Percentiles rank a stretch among this genome's conserved stretches.
Conservation (phyloP, 2,113 vertebrate genomes). For the Lagopus leucura region DNA sequence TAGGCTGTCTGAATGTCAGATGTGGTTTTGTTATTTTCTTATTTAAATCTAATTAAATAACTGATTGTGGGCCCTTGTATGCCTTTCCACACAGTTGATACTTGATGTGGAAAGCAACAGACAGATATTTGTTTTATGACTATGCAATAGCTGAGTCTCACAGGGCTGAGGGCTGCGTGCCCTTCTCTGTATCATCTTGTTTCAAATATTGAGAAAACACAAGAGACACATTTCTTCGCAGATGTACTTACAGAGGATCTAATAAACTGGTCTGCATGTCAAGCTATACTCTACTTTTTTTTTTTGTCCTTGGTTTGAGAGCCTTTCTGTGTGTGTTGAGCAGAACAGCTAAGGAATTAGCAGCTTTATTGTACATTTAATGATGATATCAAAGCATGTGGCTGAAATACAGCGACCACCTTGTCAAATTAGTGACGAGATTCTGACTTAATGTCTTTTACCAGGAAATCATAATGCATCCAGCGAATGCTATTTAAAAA, state of each 20-base stretch:
- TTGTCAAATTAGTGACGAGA: not conserved
- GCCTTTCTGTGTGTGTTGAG: not conserved
- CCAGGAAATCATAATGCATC: not conserved
- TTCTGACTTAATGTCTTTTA: not conserved
- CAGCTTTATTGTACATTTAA: not conserved
- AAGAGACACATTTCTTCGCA: conserved; percentile 37
- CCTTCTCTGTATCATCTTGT: conserved; percentile 10
- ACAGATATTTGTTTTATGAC: conserved; percentile 2
- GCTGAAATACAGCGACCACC: not conserved
- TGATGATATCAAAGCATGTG: not conserved
- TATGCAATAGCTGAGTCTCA: not conserved
- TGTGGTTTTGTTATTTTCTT: conserved; percentile 6
- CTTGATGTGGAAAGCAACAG: conserved; percentile 2
- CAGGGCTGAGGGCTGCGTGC: not conserved
- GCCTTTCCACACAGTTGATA: conserved; percentile 2
- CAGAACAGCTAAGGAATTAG: not conserved
- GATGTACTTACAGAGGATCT: not conserved
- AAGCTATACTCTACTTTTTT: conserved; percentile 24
- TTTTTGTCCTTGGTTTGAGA: not conserved
- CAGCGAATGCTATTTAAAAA: conserved; percentile 5
- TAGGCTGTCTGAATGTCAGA: conserved; percentile 29
- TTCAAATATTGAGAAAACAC: conserved; percentile 20
- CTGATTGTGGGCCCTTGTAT: conserved; percentile 45
- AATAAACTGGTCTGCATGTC: conserved; percentile 46
- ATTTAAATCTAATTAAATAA: conserved; percentile 62